Base-by-base conservation (phyloP, 2,797 vertebrate species). In the Mus minutoides region DNA sequence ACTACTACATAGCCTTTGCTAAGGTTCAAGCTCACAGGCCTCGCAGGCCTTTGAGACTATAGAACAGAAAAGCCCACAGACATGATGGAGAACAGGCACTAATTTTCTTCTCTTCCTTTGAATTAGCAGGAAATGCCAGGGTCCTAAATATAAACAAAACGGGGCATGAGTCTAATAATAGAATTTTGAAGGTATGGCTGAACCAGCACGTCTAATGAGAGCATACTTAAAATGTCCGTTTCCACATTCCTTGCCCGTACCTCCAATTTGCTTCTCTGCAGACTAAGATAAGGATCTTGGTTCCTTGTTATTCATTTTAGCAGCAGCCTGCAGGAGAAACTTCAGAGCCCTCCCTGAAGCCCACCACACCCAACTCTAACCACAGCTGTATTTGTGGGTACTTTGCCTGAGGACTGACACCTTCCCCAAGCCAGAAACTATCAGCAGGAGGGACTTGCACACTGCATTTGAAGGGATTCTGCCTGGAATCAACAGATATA, bases 91-190 rank as follows among this genome's bases (percentile, higher is more conserved):
- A 83, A n/a, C n/a, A 95, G 77, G 92, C 21, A 56, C 6, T 29
- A n/a, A 17, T 88, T 78, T 90, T 88, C 60, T 92, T 58, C 22
- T 71, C 22, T 37, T 92, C 60, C 26, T 90, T 21, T 49, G 43
- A 78, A 58, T 43, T 52, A 16, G 54, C 69, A 91, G 34, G 77
- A 94, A 67, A 21, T 71, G 13, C 60, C 54, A 76, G 60, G 26
- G 17, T 88, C 43, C 46, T 56, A 92, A 83, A 94, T 77, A 37
- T 73, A 96, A 97, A 93, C 62, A 92, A 88, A 95, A 79, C 29
- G 91, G 22, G 26, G 12, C 58, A 0, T 7, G 54, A 79, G 80
- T 89, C 76, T 92, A 94, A 88, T 67, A 93, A 87, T 21, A 40
- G 54, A 92, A 75, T 64, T 21, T 49, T 80, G 24, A 73, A 76